These are phyloP conservation scores for Limenitis camilla DNA, from an alignment of 2,888 invertebrate species.

Conservation along the genomic window DNA sequence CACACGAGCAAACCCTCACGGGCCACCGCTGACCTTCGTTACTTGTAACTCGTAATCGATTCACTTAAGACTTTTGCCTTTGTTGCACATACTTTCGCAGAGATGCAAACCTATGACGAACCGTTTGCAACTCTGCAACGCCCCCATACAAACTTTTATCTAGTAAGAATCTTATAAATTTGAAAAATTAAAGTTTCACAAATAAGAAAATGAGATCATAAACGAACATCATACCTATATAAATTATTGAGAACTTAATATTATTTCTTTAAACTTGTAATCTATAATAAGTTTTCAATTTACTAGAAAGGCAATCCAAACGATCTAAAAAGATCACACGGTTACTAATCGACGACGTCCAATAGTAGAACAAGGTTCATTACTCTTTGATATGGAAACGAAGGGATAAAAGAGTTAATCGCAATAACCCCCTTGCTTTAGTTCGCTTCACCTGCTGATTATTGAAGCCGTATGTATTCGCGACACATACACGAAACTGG, in stretches of 20 bases:
- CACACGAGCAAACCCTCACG: constrained; percentile 59
- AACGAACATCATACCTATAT: neutral
- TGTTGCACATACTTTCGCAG: constrained; percentile 51
- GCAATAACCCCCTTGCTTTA: constrained; percentile 71
- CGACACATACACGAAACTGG: constrained; percentile 69
- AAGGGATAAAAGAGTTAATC: constrained; percentile 74
- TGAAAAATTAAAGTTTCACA: constrained; percentile 10
- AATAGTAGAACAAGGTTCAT: constrained; percentile 71
- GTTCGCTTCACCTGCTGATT: constrained; percentile 74
- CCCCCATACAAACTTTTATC: constrained; percentile 5
- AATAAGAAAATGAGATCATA: constrained; percentile 12
- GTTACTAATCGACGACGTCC: constrained; percentile 60
- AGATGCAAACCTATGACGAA: neutral
- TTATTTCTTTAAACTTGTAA: neutral
- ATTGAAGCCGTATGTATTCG: constrained; percentile 72
- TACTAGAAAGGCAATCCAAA: constrained; percentile 9
- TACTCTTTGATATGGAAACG: constrained; percentile 74
- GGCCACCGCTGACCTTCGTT: constrained; percentile 58
- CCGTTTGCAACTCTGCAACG: neutral
- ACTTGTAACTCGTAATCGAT: constrained; percentile 63
- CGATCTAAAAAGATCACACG: constrained; percentile 53
- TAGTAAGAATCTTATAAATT: constrained; percentile 20
- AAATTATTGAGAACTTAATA: neutral
- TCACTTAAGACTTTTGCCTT: constrained; percentile 59
- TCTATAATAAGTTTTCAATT: constrained; percentile 3